These are phyloP conservation scores for Lycaon pictus DNA, from an alignment of 2,113 vertebrate species.

Conservation along the genomic window DNA sequence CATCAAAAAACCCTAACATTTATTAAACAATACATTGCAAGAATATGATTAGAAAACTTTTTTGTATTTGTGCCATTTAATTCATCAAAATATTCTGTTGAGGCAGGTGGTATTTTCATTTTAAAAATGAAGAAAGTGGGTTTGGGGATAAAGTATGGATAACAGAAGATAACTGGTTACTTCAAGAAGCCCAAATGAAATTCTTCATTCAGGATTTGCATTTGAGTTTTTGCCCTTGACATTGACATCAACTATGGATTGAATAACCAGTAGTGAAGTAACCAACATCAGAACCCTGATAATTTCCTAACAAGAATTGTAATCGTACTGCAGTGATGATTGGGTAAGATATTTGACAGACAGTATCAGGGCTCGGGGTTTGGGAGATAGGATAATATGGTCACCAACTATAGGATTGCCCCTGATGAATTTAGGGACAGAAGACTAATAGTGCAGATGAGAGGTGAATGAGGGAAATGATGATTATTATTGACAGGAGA, in stretches of 20 bases:
- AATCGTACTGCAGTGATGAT: not conserved
- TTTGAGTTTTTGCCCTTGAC: not conserved
- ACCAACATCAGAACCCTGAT: not conserved
- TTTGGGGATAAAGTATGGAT: not conserved
- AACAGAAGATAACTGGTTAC: not conserved
- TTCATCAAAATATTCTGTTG: not conserved
- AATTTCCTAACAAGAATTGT: not conserved
- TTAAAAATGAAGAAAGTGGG: not conserved
- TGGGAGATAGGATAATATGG: rapidly evolving
- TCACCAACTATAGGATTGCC: not conserved
- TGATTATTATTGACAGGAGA: not conserved
- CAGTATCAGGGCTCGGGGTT: not conserved
- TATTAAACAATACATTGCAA: not conserved
- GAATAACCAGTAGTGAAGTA: not conserved
- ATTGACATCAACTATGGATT: not conserved
- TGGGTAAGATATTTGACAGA: not conserved
- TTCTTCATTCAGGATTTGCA: not conserved
- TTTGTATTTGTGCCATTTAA: not conserved
- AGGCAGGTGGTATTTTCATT: not conserved
- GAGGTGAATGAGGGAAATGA: not conserved
- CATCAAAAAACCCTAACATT: not conserved
- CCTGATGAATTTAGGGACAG: not conserved
- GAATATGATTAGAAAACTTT: not conserved
- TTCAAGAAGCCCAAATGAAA: not conserved
- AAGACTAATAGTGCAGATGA: not conserved